Percentiles rank a stretch among this genome's conserved stretches.
Conservation (phyloP, 1,140 invertebrate species). For the Trachelipus rathkii region DNA sequence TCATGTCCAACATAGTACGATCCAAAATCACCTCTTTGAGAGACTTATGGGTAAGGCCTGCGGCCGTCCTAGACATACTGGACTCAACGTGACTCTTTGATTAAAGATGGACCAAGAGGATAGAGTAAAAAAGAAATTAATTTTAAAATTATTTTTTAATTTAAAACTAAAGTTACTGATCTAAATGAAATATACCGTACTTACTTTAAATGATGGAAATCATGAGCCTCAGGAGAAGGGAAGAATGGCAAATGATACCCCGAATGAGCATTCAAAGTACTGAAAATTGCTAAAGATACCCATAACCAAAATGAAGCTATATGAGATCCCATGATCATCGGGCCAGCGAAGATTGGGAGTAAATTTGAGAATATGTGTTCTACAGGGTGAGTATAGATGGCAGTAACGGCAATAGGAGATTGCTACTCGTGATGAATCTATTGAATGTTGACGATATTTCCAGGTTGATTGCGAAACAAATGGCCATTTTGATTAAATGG, state of each 20-base stretch:
- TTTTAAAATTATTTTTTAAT: neutral
- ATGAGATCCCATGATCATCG: conserved; percentile 74
- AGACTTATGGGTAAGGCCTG: no score
- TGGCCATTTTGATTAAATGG: no score
- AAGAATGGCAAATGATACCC: conserved; percentile 86
- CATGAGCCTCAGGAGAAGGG: conserved; percentile 83
- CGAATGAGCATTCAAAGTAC: conserved; percentile 78
- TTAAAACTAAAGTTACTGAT: no score
- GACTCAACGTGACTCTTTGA: no score
- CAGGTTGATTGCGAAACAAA: no score
- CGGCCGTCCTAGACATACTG: no score
- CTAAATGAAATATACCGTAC: conserved; percentile 42
- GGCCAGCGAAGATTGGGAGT: conserved; percentile 72
- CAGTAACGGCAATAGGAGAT: conserved; percentile 74
- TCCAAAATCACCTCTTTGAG: no score
- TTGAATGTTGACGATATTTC: no score
- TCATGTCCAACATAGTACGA: no score
- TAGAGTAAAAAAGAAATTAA: neutral
- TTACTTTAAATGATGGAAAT: conserved; percentile 85
- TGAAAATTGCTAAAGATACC: conserved; percentile 72
- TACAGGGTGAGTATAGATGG: conserved; percentile 80
- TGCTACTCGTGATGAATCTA: no score
- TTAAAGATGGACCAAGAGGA: no score
- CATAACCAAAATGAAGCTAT: conserved; percentile 76
- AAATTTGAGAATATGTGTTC: conserved; percentile 81